Evolutionary conservation across 2,888 invertebrate species (phyloP), one percentile per base, ranked within the genome.

Genomic region (Colletes collaris): DNA sequence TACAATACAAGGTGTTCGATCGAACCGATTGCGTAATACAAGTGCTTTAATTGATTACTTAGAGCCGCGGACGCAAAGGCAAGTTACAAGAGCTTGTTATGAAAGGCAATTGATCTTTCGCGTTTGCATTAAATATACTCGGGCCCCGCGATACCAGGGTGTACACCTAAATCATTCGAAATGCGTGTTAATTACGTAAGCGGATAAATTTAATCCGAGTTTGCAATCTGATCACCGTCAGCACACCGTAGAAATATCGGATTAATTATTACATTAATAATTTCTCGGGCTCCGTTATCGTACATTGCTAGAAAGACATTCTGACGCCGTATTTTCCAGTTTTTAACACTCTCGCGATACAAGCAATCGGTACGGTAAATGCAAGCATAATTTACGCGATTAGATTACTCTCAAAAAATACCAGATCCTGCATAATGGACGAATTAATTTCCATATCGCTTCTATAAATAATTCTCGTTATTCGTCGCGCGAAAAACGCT

Each of bases 171-270:
- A 71, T 78, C 60, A 72, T 16, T 78, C 56, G 59, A 60, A 60
- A 72, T 55, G 53, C 40, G 59, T 64, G 72, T 76, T 79, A 68
- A 78, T 79, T 79, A 60, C 59, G 64, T 35, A 52, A 52, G 63
- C 50, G 67, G 63, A 56, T 60, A 53, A 69, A 75, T 68, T 60
- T 71, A 64, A 77, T 64, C 59, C 78, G 37, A 40, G 79, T 59
- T 71, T 55, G 50, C 37, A 60, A 68, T 66, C 58, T 50, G 44
- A 66, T 49, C 55, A 40, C 19, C 16, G 62, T 13, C 16, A 63
- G 13, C 70, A 53, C 27, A 59, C 27, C 19, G 49, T 16, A 16
- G 52, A 46, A 70, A 75, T 52, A 46, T 11, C 19, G 37, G 64
- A 65, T 71, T 71, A 70, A 63, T 65, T 76, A 64, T 76, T 40